Evolutionary conservation across 1,140 invertebrate species (phyloP).

Genomic region (Rhagoletis zephyria): DNA sequence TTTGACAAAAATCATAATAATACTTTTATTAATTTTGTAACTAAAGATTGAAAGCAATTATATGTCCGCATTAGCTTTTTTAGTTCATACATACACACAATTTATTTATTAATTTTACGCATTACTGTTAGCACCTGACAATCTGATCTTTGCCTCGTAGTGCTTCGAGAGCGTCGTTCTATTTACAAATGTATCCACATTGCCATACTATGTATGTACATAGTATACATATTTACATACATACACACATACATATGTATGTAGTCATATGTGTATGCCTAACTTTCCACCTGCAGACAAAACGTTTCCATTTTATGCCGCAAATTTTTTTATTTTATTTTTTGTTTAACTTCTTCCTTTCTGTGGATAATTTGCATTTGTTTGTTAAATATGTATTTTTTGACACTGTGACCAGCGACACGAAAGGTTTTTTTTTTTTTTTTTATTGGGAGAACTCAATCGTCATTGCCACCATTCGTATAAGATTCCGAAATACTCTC

Average conservation of each 20-base stretch:
- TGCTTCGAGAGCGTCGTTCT: too few species aligned
- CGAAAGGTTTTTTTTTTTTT: not conserved
- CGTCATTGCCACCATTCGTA: not conserved
- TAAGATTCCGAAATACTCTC: not conserved
- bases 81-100: too few species aligned
- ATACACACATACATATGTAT: not conserved
- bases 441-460: not conserved
- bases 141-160: too few species aligned
- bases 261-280: not conserved
- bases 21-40: too few species aligned
- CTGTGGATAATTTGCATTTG: not conserved
- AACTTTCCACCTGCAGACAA: not conserved
- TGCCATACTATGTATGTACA: too few species aligned
- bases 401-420: constrained; percentile 38
- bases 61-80: too few species aligned
- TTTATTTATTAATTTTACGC: too few species aligned
- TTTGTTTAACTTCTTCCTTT: not conserved
- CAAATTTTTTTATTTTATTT: not conserved
- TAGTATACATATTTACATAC: too few species aligned
- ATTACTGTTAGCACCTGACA: too few species aligned
- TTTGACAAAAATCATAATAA: too few species aligned
- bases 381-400: constrained; percentile 44
- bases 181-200: too few species aligned
- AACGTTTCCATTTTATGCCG: not conserved
- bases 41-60: too few species aligned